Evolutionary conservation across 2,113 vertebrate genomes (phyloP), one percentile per base, ranked within the genome.

Genomic region (Sitta europaea): DNA sequence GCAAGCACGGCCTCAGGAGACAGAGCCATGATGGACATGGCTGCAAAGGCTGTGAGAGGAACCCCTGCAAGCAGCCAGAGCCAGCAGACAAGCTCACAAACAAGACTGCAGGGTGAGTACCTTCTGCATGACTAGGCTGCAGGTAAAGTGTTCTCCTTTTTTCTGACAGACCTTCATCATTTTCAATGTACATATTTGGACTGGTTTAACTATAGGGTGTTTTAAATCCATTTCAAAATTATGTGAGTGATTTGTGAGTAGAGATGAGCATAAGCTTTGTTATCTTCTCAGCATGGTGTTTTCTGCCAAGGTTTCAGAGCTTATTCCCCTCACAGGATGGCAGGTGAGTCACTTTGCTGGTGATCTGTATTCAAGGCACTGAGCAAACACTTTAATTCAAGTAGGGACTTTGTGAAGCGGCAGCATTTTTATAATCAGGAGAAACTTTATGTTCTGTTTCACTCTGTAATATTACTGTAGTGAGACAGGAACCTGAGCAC

Each of bases 371-470:
- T 92, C 89, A 86, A 96, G 53, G 73, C 48, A 8, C 73, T 82
- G 65, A 95, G 70, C 63, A 93, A 78, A 77, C 50, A 63, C 62
- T 90, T 93, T 70, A 91, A 96, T 88, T 90, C 76, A 94, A 91
- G 51, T 16, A 65, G 50, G 66, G 82, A 73, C 80, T 63, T 95
- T 48, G 72, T 90, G 86, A 94, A 92, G 84, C 77, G 91, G 80
- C 53, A 84, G 29, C 40, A 40, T 54, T 93, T 95, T 93, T 93
- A 65, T 93, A 86, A 65, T 47, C 71, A 74, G 65, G 35, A 67
- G 70, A 76, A 90, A 72, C 23, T 92, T 95, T 68, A 95, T 83
- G 72, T 90, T 95, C 85, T 86, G 42, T 84, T 96, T 97, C 86
- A 33, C 42, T 84, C 23, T 72, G 36, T 77, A 97, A 92, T 68